A percentile compares a stretch with the other conserved stretches of the same genome.
Evolutionary conservation across 2,797 vertebrate genomes (phyloP).

Genomic region (Pempheris klunzingeri): DNA sequence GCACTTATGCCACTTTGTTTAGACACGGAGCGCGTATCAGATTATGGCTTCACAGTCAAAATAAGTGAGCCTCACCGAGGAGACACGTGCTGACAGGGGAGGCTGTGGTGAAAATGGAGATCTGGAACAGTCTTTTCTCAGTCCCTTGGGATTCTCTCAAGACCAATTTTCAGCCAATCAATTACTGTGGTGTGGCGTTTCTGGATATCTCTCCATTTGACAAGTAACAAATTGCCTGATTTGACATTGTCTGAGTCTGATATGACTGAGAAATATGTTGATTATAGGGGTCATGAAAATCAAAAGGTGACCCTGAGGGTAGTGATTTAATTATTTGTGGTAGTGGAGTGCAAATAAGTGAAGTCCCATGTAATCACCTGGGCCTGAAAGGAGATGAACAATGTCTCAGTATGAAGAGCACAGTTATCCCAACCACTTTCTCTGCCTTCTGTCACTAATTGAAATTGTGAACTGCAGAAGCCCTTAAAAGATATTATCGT

Average conservation of each 20-base stretch:
- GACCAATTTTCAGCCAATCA: slow-evolving; percentile 66
- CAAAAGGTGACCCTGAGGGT: slow-evolving; percentile 33
- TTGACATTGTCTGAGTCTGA: slow-evolving; percentile 50
- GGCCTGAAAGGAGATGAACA: slow-evolving; percentile 4
- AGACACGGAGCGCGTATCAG: slow-evolving; percentile 79
- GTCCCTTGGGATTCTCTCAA: slow-evolving; percentile 52
- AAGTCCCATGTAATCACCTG: slow-evolving; percentile 16
- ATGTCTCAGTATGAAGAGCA: slow-evolving; percentile 13
- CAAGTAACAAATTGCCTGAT: slow-evolving; percentile 56
- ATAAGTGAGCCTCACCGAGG: slow-evolving; percentile 63
- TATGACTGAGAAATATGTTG: slow-evolving; percentile 26
- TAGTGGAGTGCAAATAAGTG: slow-evolving; percentile 24
- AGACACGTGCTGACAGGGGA: slow-evolving; percentile 56
- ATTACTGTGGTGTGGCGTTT: slow-evolving; percentile 48
- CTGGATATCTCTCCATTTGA: slow-evolving; percentile 47
- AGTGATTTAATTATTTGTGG: slow-evolving; percentile 33
- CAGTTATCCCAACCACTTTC: slow-evolving; percentile 22
- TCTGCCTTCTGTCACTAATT: slow-evolving; percentile 50
- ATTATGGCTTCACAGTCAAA: slow-evolving; percentile 76
- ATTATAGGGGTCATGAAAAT: slow-evolving; percentile 37
- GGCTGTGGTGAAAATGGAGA: slow-evolving; percentile 66
- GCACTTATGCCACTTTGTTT: slow-evolving; percentile 77
- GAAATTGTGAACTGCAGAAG: slow-evolving; percentile 18
- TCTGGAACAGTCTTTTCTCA: slow-evolving; percentile 67
- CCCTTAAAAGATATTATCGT: slow-evolving; percentile 40